Percentiles rank a stretch among this genome's conserved stretches.
Evolutionary conservation across 2,888 invertebrate species (phyloP).

Genomic region (Choreutis nemorana): DNA sequence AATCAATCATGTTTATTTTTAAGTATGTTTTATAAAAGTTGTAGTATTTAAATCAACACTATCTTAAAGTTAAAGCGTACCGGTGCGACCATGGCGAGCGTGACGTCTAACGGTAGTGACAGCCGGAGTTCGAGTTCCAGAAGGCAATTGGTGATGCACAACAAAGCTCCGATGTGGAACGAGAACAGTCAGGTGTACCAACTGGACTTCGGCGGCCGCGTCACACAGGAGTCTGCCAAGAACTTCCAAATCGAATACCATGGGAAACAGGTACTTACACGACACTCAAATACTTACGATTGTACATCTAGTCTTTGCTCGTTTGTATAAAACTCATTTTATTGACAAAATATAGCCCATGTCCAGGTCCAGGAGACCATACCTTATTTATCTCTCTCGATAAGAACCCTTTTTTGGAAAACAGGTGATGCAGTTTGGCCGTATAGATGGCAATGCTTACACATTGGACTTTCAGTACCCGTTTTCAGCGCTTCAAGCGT

Average conservation of each 20-base stretch:
- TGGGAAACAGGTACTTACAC: conserved; percentile 90
- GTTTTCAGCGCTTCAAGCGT: conserved; percentile 97
- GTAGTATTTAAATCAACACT: no score
- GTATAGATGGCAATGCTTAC: conserved; percentile 98
- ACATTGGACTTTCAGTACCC: conserved; percentile 99
- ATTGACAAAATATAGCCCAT: no score
- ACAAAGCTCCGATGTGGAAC: conserved; percentile 98
- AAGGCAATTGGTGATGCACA: conserved; percentile 93
- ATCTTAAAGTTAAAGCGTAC: conserved; percentile 82
- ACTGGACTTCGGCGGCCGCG: conserved; percentile 97
- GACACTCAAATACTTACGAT: no score
- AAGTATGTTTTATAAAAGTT: no score
- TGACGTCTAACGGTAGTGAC: conserved; percentile 47
- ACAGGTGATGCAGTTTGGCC: conserved; percentile 99
- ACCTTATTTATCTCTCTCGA: no score
- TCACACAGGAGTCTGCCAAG: conserved; percentile 99
- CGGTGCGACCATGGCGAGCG: conserved; percentile 34
- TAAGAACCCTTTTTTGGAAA: no score
- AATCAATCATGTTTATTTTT: no score
- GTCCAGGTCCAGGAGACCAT: no score
- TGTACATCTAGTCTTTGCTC: no score
- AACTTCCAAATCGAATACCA: conserved; percentile 99
- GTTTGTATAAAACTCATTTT: no score
- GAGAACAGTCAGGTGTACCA: conserved; percentile 99
- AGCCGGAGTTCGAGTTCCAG: conserved; percentile 28